Percentiles rank a stretch among this genome's conserved stretches.
Evolutionary conservation across 2,113 vertebrate genomes (phyloP).

Genomic region (Engystomops pustulosus): DNA sequence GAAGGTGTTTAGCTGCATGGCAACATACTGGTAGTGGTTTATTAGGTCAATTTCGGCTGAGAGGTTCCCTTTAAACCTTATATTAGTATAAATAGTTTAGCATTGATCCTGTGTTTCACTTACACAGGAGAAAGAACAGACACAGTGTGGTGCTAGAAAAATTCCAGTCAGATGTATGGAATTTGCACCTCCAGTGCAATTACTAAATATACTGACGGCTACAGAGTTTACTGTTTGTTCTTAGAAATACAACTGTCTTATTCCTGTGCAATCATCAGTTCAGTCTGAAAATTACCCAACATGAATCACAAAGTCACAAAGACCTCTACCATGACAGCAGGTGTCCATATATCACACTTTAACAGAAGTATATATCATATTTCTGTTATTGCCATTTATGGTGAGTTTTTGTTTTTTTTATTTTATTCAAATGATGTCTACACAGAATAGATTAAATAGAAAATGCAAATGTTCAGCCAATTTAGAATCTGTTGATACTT

Average conservation of each 20-base stretch:
- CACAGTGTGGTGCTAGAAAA: conserved; percentile 18
- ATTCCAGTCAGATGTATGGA: conserved; percentile 6
- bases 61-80: too few relatives aligned
- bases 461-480: too few relatives aligned
- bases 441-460: too few relatives aligned
- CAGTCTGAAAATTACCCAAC: not conserved
- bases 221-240: not conserved
- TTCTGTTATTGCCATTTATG: too few relatives aligned
- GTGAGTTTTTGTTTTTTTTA: too few relatives aligned
- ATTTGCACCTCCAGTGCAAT: not conserved
- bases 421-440: too few relatives aligned
- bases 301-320: not conserved
- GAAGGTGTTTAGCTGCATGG: too few relatives aligned
- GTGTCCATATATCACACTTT: not conserved
- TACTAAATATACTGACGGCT: conserved; percentile 14
- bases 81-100: not conserved
- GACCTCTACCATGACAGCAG: not conserved
- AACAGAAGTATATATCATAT: too few relatives aligned
- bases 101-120: not conserved
- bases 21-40: too few relatives aligned
- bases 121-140: conserved; percentile 14
- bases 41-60: too few relatives aligned
- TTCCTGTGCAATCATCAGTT: not conserved
- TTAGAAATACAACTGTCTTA: not conserved
- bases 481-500: too few relatives aligned